Conservation (phyloP, 1,140 invertebrate genomes). For the Ptiloglossa arizonensis region DNA sequence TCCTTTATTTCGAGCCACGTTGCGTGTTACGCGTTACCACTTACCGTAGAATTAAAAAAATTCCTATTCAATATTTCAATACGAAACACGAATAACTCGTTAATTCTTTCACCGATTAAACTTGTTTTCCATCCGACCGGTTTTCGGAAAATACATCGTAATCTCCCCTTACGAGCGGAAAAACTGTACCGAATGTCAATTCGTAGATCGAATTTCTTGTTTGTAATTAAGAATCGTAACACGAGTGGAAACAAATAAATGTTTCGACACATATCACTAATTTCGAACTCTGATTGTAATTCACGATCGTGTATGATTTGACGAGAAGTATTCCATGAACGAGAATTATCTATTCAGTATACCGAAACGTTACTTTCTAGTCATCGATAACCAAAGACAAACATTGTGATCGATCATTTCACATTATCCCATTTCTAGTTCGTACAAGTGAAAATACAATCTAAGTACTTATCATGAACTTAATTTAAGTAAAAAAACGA, state of each 20-base stretch:
- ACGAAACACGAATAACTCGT: no score
- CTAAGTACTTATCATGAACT: background rate
- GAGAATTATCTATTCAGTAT: background rate
- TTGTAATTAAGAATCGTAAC: constrained; percentile 6
- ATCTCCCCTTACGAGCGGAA: background rate
- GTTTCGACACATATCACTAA: background rate
- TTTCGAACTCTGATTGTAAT: background rate
- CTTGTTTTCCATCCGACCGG: background rate
- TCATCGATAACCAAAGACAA: constrained; percentile 23
- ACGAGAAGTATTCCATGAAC: background rate
- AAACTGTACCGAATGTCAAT: constrained; percentile 41
- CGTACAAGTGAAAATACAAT: constrained; percentile 1
- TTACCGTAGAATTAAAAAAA: no score
- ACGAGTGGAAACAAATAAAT: background rate
- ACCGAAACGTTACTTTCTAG: background rate
- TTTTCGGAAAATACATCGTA: background rate
- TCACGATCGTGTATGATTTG: background rate
- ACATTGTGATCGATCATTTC: constrained; percentile 38
- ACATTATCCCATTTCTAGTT: constrained; percentile 11
- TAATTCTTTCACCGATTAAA: no score
- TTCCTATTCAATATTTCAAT: no score
- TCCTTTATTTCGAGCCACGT: no score
- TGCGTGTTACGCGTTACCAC: no score
- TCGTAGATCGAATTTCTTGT: constrained; percentile 37
- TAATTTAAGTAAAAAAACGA: constrained; percentile 22